These are phyloP conservation scores for Myxocyprinus asiaticus DNA, from an alignment of 2,113 vertebrate species.

Conservation along the genomic window DNA sequence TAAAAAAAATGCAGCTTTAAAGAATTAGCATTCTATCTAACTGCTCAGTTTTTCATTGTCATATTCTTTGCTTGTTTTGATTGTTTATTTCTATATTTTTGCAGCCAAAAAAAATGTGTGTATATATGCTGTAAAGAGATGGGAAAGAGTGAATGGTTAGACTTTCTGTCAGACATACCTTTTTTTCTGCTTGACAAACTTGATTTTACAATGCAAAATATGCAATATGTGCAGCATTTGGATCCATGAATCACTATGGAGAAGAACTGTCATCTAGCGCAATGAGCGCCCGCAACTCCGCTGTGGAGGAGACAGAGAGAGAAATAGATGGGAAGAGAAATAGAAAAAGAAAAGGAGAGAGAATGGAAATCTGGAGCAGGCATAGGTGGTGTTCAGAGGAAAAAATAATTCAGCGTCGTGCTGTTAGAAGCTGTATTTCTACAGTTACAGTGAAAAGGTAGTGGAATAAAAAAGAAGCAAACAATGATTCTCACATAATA, in stretches of 20 bases:
- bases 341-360: conserved; percentile 66
- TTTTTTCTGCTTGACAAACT: conserved; percentile 54
- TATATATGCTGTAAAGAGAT: conserved; percentile 21
- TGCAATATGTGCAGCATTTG: conserved; percentile 63
- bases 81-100: conserved; percentile 26
- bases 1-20: neutral
- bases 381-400: conserved; percentile 77
- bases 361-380: conserved; percentile 66
- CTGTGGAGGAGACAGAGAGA: conserved; percentile 48
- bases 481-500: conserved; percentile 14
- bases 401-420: conserved; percentile 65
- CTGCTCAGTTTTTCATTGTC: neutral
- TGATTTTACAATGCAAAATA: conserved; percentile 67
- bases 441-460: conserved; percentile 45
- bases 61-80: conserved; percentile 12
- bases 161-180: conserved; percentile 46
- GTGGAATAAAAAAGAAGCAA: conserved; percentile 34
- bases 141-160: conserved; percentile 46
- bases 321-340: conserved; percentile 32
- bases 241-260: conserved; percentile 72
- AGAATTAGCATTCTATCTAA: neutral
- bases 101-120: neutral
- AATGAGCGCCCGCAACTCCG: conserved; percentile 64
- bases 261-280: conserved; percentile 69
- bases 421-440: conserved; percentile 61